These are phyloP conservation scores for Pycnonotus jocosus DNA, from an alignment of 2,113 vertebrate genomes.

Conservation along the genomic window DNA sequence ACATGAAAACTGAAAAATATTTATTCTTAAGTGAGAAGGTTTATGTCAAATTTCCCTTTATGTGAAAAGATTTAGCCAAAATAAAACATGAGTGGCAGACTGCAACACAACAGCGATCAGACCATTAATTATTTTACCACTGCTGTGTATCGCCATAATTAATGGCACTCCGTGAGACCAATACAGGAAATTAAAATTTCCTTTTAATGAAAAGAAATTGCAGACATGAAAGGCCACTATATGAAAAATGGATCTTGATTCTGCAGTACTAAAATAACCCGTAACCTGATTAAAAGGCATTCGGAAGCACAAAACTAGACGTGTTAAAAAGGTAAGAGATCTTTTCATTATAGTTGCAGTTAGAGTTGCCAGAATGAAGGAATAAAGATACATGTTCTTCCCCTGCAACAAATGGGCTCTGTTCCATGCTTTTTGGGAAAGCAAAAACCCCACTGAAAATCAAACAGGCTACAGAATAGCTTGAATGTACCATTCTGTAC, in stretches of 20 bases:
- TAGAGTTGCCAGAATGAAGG: background rate
- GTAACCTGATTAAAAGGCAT: background rate
- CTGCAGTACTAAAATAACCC: background rate
- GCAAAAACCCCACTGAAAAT: background rate
- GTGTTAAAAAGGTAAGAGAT: background rate
- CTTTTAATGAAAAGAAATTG: background rate
- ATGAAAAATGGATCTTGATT: background rate
- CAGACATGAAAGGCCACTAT: background rate
- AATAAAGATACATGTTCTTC: background rate
- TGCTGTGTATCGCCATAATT: background rate
- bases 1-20: background rate
- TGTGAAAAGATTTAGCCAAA: background rate
- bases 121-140: background rate
- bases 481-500: background rate
- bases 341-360: background rate
- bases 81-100: background rate
- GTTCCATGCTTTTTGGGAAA: background rate
- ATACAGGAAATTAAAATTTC: conserved; percentile 4
- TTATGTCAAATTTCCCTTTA: background rate
- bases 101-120: background rate
- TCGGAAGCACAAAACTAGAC: background rate
- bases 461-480: background rate
- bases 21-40: background rate
- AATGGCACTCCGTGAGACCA: background rate
- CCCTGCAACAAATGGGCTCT: background rate